Base-by-base conservation (phyloP, 2,888 invertebrate genomes). In the Stenichneumon culpator region DNA sequence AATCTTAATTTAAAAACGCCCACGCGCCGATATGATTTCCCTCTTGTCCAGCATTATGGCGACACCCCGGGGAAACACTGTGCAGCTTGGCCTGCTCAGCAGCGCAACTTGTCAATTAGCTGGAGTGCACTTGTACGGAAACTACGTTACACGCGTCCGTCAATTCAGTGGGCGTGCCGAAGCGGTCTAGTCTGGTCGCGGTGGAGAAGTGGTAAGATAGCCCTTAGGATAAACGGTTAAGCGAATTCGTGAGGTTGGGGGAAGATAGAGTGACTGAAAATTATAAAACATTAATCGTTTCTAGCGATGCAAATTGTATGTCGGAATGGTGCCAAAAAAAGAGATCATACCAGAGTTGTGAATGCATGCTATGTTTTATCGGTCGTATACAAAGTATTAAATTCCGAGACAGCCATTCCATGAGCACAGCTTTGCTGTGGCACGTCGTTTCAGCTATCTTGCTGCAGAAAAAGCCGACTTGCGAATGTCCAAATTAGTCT, bases 31-130 rank as follows among this genome's bases (percentile, higher is more conserved):
- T 25, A 16, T 63, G 63, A 63, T 32, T 32, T 28, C 28, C 63
- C 32, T 5, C 63, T 16, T 4, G 63, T 63, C 32, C 3, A 28
- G 63, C 14, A 32, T 63, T 32, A 63, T 32, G 6, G 32, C 16
- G 9, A 28, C 63, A 16, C 32, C 28, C 14, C n/a, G 9, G 63
- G 63, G 28, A 32, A 63, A 32, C 63, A 16, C 28, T 52, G 60
- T 73, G 69, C 69, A 60, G 70, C 78, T 73, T 63, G 65, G 54
- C 63, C 74, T 75, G 28, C 69, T 28, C 39, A 57, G 54, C 65
- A 54, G 67, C 72, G 65, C 75, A 82, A 83, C 86, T 87, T 84
- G 86, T 57, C 87, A 87, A 87, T 87, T 87, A 87, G 67, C 78
- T 25, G 81, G 67, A 87, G 87, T 87, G 87, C 87, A 87, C 86